Evolutionary conservation across 1,140 invertebrate genomes (phyloP), one percentile per base, ranked within the genome.

Genomic region (Eueides isabella): DNA sequence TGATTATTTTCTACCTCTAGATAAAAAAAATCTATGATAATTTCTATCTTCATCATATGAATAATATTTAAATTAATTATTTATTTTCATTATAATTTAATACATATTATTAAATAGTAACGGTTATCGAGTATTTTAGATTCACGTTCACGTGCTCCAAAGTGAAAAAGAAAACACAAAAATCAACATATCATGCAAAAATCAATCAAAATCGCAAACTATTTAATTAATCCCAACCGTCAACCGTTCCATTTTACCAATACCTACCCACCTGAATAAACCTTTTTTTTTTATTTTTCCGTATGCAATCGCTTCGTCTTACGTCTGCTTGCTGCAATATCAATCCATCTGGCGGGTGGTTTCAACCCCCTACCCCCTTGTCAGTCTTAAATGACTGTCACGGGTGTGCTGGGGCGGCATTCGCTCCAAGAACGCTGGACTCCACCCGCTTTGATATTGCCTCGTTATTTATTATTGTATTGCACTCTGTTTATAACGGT

Each of bases 381-480:
- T 91, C 89, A 91, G 86, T 92, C 89, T 92, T 90, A 92, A 92
- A 92, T 92, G 90, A 92, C 86, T 92, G 90, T 91, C 90, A 91
- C 88, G 90, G 89, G 88, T 85, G 89, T 86, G 88, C 81, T 91
- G 80, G 80, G 84, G 86, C 82, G 77, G 78, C 81, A 77, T 79
- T 78, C 80, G 82, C 83, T 81, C 84, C 85, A 90, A 85, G 88
- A 88, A 85, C 87, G 82, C 61, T 33, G 85, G 84, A 85, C 79
- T 80, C 77, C 77, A 55, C 80, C 71, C 80, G 81, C 78, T 83
- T 81, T 85, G 84, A 88, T 90, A 88, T 89, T 85, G 83, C 86
- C 80, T 82, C 82, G 83, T 91, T 89, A 87, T 85, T 87, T 87
- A 81, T 90, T 90, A 90, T 90, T 87, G 86, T 82, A 85, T 77